Base-by-base conservation (phyloP, 1,140 invertebrate genomes). In the Wiebesia pumilae region DNA sequence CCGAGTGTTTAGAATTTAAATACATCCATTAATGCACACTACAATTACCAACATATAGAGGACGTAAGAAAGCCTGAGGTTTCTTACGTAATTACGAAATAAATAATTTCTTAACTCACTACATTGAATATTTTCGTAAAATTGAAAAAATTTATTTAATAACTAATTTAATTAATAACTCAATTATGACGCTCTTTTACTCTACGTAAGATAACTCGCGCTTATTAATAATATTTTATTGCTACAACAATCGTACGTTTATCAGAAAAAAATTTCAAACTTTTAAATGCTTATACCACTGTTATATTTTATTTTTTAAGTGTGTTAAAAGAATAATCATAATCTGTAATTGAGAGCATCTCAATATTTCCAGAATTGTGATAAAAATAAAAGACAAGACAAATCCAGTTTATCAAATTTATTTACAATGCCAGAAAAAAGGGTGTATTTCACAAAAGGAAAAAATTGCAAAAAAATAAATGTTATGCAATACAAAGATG, bases 341-440 rank as follows among this genome's bases (percentile, higher is more conserved):
- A 54, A 54, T 12, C 2, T 16, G 12, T 14, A 47, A 54, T 14
- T 54, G 3, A 14, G 19, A 12, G 2, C 12, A 54, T 12, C 7
- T 12, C 3, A 54, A 54, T 12, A 67, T 67, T 30, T 67, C 9
- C n/a, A 67, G 14, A 30, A 67, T 16, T n/a, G 10, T 33, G 1
- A 54, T 30, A 33, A 33, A 78, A 78, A 54, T 78, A 54, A 54
- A 54, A 14, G n/a, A 47, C 24, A 77, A 12, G 10, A 6, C 2
- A n/a, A 27, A 33, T 78, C 12, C 14, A 73, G 77, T 88, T 83
- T 88, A 88, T 88, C 84, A 88, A 88, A 88, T 88, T 88, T 88
- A 88, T 88, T 88, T 88, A 88, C 87, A 88, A 83, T 80, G 54
- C 81, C 81, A 86, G n/a, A 84, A 79, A 38, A 85, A 87, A 35